These are phyloP conservation scores for Apodemia zela DNA, from an alignment of 2,888 invertebrate species.

Conservation along the genomic window DNA sequence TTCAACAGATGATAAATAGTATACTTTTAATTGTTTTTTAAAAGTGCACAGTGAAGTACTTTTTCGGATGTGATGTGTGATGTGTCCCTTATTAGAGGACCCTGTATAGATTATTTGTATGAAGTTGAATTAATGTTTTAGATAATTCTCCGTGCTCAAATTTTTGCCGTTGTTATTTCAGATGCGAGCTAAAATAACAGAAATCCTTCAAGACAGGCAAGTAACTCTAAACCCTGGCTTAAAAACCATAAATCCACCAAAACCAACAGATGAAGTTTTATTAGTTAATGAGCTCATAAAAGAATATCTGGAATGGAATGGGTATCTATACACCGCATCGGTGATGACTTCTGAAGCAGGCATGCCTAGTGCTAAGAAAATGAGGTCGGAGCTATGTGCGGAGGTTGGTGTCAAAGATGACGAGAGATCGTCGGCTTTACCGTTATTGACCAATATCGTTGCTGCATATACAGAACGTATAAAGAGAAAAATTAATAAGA, in stretches of 20 bases:
- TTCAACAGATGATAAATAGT: too few relatives aligned
- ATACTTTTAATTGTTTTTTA: too few relatives aligned
- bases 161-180: conserved; percentile 34
- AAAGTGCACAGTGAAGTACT: too few relatives aligned
- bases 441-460: conserved; percentile 74
- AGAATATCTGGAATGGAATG: conserved; percentile 86
- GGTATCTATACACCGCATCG: conserved; percentile 82
- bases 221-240: conserved; percentile 32
- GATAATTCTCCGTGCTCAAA: not conserved
- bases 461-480: conserved; percentile 76
- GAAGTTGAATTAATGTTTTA: too few relatives aligned
- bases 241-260: conserved; percentile 42
- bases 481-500: conserved; percentile 60
- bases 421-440: conserved; percentile 71
- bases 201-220: conserved; percentile 55
- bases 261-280: conserved; percentile 54
- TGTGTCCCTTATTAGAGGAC: too few relatives aligned
- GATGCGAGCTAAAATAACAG: conserved; percentile 64
- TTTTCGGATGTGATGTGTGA: too few relatives aligned
- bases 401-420: conserved; percentile 76
- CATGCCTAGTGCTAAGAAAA: conserved; percentile 48
- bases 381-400: conserved; percentile 51
- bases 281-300: conserved; percentile 83
- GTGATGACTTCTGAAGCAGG: conserved; percentile 75
- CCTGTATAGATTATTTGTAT: too few relatives aligned